Percentiles rank a stretch among this genome's conserved stretches.
Conservation (phyloP, 2,888 invertebrate species). For the Harmothoe impar region DNA sequence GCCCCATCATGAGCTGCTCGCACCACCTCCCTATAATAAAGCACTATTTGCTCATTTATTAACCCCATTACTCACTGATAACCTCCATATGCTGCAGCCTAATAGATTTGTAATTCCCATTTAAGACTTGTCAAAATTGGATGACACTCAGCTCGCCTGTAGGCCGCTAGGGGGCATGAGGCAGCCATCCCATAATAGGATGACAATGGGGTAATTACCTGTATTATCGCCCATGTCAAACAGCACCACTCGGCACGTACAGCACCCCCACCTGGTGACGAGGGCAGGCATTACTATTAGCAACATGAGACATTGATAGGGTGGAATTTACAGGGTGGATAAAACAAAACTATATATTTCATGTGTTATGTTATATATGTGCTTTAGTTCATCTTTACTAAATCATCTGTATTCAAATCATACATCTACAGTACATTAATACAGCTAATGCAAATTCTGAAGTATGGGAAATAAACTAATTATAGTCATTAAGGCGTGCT, state of each 20-base stretch:
- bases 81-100: background rate
- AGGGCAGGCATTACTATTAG: background rate
- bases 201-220: background rate
- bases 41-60: background rate
- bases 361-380: too few species aligned
- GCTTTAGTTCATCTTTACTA: too few species aligned
- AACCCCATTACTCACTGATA: slow-evolving; percentile 5
- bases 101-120: slow-evolving; percentile 7
- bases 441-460: too few species aligned
- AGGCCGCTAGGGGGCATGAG: background rate
- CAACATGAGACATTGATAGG: too few species aligned
- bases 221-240: slow-evolving; percentile 24
- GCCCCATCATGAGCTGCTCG: too few species aligned
- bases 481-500: too few species aligned
- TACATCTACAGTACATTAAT: too few species aligned
- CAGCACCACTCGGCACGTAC: background rate
- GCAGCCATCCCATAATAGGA: background rate
- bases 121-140: background rate
- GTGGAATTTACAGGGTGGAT: too few species aligned
- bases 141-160: background rate
- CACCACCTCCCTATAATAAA: too few species aligned
- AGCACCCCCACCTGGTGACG: background rate
- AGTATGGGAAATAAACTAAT: too few species aligned
- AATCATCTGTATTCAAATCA: too few species aligned
- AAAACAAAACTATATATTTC: too few species aligned